Percentiles rank a stretch among this genome's conserved stretches.
Conservation (phyloP, 2,113 vertebrate species). For the Cervus canadensis region DNA sequence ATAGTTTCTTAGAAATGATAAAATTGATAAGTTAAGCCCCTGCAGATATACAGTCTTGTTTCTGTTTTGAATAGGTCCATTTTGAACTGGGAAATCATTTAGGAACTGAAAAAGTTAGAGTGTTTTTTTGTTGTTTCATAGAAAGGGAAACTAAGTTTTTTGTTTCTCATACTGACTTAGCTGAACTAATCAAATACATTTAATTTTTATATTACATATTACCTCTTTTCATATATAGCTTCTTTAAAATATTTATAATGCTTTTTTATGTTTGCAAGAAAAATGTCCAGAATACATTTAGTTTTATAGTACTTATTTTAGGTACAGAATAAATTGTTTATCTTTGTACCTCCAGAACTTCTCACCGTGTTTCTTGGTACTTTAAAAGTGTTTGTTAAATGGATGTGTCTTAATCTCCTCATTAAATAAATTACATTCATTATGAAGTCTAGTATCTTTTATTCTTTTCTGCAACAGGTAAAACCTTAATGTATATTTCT, state of each 20-base stretch:
- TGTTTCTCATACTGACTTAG: neutral
- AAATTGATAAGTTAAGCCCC: neutral
- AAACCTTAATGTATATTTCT: neutral
- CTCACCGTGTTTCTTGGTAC: neutral
- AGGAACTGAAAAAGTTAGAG: neutral
- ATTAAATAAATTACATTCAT: neutral
- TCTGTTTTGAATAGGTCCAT: neutral
- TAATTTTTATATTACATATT: neutral
- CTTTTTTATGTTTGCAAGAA: neutral
- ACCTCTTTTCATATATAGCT: neutral
- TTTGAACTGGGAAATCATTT: conserved; percentile 24
- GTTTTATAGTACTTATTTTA: neutral
- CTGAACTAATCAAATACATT: neutral
- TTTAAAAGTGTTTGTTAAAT: neutral
- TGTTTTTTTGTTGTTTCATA: neutral
- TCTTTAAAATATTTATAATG: neutral
- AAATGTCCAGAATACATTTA: neutral
- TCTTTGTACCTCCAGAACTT: neutral
- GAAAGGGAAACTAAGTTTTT: conserved; percentile 13
- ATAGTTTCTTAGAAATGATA: neutral
- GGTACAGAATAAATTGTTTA: neutral
- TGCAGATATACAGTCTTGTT: neutral
- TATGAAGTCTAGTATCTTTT: neutral
- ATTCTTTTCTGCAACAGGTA: neutral
- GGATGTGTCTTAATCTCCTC: neutral